A percentile compares a stretch with the other conserved stretches of the same genome.
Conservation (phyloP, 37 sponge, comb jelly and placozoan species). For the Amphimedon queenslandica region DNA sequence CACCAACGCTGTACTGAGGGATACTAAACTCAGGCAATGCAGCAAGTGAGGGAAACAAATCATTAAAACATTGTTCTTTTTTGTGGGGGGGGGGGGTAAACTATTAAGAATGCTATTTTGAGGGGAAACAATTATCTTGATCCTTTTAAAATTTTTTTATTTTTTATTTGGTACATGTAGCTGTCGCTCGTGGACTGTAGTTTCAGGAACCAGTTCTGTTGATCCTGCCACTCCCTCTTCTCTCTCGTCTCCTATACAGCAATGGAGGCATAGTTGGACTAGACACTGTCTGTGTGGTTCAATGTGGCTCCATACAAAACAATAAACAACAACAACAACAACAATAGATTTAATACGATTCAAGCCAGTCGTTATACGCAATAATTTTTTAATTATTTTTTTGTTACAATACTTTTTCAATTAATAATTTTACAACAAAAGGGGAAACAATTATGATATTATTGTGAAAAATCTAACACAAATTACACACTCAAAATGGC, state of each 20-base stretch:
- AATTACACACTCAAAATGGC: no score
- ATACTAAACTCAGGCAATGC: constrained; percentile 54
- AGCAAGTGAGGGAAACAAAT: constrained; percentile 61
- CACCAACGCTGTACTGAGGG: constrained; percentile 35
- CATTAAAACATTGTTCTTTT: neutral
- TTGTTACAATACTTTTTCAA: no score
- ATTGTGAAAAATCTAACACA: no score
- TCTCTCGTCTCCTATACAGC: constrained; percentile 26
- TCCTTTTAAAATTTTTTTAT: no score
- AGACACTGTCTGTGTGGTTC: constrained; percentile 54
- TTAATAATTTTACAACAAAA: no score
- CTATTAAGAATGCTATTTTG: neutral
- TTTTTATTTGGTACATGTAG: constrained; percentile 8
- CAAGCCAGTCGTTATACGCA: no score
- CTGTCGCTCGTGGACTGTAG: constrained; percentile 55
- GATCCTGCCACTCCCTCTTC: neutral
- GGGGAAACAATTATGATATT: no score
- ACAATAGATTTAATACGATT: no score
- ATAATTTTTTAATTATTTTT: no score
- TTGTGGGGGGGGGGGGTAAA: neutral
- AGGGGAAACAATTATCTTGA: no score
- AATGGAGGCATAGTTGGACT: constrained; percentile 53
- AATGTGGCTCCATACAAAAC: constrained; percentile 42
- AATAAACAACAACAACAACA: no score
- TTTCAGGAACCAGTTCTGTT: constrained; percentile 17